phyloP scores from a whole-genome alignment of 2,797 vertebrate species.

The Kryptopterus vitreolus region DNA sequence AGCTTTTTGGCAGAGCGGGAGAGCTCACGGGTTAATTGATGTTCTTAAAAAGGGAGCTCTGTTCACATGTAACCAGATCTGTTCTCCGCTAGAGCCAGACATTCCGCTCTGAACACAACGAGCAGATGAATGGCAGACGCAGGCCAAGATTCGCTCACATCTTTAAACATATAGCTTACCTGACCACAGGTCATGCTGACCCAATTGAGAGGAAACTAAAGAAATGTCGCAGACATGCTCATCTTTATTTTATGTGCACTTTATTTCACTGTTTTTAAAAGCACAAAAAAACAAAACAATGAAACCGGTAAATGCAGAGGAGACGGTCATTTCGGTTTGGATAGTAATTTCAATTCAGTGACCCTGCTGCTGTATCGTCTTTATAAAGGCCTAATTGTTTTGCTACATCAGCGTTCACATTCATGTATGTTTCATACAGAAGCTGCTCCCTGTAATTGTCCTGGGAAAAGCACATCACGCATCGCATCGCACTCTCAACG shows the following conservation, averaged over 20 bases:
- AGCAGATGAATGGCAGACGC: conserved; percentile 59
- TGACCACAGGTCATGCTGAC: conserved; percentile 27
- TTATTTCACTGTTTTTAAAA: conserved; percentile 5
- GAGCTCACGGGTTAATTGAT: conserved; percentile 73
- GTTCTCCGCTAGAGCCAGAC: conserved; percentile 70
- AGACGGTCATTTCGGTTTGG: neutral
- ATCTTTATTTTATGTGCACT: neutral
- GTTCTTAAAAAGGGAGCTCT: conserved; percentile 80
- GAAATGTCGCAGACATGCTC: conserved; percentile 39
- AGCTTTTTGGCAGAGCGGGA: conserved; percentile 69
- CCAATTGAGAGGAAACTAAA: conserved; percentile 30
- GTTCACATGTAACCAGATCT: conserved; percentile 79
- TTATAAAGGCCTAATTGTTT: neutral
- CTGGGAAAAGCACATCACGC: neutral
- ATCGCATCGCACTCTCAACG: neutral
- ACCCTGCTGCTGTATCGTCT: conserved; percentile 25
- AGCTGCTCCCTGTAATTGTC: neutral
- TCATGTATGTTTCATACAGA: neutral
- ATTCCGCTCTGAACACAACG: conserved; percentile 71
- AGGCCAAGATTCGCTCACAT: conserved; percentile 53
- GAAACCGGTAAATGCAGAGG: neutral
- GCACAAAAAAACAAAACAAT: conserved; percentile 6
- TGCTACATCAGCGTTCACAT: neutral
- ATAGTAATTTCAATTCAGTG: conserved; percentile 53
- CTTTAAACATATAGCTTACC: conserved; percentile 48